Percentiles rank a stretch among this genome's conserved stretches.
phyloP scores from a whole-genome alignment of 2,888 invertebrate genomes.

The Prosapia bicincta region DNA sequence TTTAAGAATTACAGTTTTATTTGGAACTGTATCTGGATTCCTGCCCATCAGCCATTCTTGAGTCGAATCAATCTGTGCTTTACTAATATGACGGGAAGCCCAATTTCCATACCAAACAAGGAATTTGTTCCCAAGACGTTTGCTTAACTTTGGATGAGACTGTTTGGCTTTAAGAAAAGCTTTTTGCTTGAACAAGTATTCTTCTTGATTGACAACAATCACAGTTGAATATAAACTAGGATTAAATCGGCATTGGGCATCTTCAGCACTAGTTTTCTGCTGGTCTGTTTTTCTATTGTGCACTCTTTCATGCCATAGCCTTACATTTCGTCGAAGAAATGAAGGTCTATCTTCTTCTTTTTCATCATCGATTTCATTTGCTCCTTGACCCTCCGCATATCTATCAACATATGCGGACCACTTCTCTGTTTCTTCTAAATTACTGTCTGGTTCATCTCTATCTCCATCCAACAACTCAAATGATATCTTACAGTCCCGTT shows the following conservation, averaged over 20 bases:
- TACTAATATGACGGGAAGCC: conserved; percentile 63
- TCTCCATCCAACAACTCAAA: conserved; percentile 81
- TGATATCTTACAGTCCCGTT: conserved; percentile 79
- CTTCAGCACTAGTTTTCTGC: conserved; percentile 48
- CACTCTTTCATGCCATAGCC: conserved; percentile 43
- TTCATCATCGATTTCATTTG: conserved; percentile 14
- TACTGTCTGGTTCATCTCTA: conserved; percentile 48
- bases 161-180: conserved; percentile 69
- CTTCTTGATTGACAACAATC: conserved; percentile 73
- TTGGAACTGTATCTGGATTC: conserved; percentile 60
- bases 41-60: conserved; percentile 72
- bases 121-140: conserved; percentile 62
- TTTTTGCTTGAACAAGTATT: conserved; percentile 70
- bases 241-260: conserved; percentile 72
- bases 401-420: conserved; percentile 72
- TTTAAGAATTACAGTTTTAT: conserved; percentile 59
- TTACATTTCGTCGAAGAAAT: conserved; percentile 52
- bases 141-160: conserved; percentile 70
- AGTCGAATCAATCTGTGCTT: conserved; percentile 60
- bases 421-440: conserved; percentile 44
- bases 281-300: conserved; percentile 29
- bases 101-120: conserved; percentile 65
- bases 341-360: conserved; percentile 48
- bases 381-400: conserved; percentile 43
- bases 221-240: conserved; percentile 70